Conservation (phyloP, 1,140 invertebrate genomes). For the Drosophila sucinea region DNA sequence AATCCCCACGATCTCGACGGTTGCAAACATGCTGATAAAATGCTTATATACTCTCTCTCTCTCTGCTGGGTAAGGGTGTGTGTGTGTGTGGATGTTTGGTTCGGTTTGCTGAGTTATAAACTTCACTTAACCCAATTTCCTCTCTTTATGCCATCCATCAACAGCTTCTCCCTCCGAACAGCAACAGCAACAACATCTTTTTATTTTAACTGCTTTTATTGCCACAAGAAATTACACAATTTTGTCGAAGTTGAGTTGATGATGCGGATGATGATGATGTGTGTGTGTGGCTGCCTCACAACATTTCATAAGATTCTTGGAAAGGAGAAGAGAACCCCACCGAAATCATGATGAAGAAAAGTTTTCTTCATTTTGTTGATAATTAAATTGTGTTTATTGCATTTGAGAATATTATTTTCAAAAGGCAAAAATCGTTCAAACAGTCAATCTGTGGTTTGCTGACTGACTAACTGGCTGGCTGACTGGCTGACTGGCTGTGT, state of each 20-base stretch:
- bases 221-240: slow-evolving; percentile 13
- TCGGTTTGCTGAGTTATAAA: slow-evolving; percentile 4
- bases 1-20: too few species aligned
- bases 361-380: slow-evolving; percentile 25
- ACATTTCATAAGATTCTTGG: slow-evolving; percentile 8
- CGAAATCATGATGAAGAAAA: slow-evolving; percentile 31
- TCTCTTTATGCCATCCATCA: slow-evolving; percentile 12
- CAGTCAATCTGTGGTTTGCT: not conserved
- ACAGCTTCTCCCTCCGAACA: not conserved
- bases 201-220: slow-evolving; percentile 14
- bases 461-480: not conserved
- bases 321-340: not conserved
- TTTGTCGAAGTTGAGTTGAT: slow-evolving; percentile 5
- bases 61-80: not conserved
- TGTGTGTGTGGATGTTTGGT: not conserved
- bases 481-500: not conserved
- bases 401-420: slow-evolving; percentile 31
- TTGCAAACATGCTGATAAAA: too few species aligned
- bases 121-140: slow-evolving; percentile 13
- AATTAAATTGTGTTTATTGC: slow-evolving; percentile 26
- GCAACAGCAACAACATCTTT: not conserved
- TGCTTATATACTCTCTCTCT: too few species aligned
- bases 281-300: slow-evolving; percentile 1
- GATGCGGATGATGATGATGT: not conserved
- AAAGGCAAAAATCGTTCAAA: slow-evolving; percentile 1